Evolutionary conservation across 1,140 invertebrate genomes (phyloP), one percentile per base, ranked within the genome.

Genomic region (Stegodyphus mimosarum): DNA sequence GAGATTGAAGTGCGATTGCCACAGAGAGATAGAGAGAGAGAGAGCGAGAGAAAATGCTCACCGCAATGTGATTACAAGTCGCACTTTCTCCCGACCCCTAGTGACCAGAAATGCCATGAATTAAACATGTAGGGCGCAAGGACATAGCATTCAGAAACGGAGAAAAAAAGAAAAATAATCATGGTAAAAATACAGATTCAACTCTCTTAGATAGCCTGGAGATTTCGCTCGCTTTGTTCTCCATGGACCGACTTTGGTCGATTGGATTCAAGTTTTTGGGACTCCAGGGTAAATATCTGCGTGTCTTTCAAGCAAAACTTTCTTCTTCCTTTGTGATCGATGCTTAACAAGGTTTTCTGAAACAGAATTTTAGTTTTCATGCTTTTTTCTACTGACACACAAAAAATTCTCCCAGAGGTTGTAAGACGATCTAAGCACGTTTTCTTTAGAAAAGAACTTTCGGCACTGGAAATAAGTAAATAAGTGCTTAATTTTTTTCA

Each of bases 21-120:
- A 33, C 33, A 33, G 33, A 33, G 33, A 33, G 33, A 33, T 33
- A 33, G 33, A 33, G 33, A 33, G 33, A 33, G 33, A 33, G 33
- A 33, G 33, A 33, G 80, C 70, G 55, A n/a, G 77, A 70, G 52
- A 70, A 55, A 53, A 72, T 80, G 80, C 49, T 74, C 73, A 75
- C 81, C 81, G 64, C 81, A 84, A 84, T 84, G 81, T 75, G 81
- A 84, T 84, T 84, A 84, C 81, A 60, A 84, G 81, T 84, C 81
- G 81, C 81, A 76, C 81, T 84, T 73, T 73, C 66, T 51, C 73
- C 64, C 72, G 72, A 75, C 81, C 81, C 81, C 81, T 33, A 84
- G 81, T 84, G 81, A 84, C 81, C 81, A 75, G 71, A 50, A 84
- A 76, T 69, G 51, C 81, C 64, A 84, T 84, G 81, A 84, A 84